These are phyloP conservation scores for Drosophila pegasa DNA, from an alignment of 2,888 invertebrate genomes.

Conservation along the genomic window DNA sequence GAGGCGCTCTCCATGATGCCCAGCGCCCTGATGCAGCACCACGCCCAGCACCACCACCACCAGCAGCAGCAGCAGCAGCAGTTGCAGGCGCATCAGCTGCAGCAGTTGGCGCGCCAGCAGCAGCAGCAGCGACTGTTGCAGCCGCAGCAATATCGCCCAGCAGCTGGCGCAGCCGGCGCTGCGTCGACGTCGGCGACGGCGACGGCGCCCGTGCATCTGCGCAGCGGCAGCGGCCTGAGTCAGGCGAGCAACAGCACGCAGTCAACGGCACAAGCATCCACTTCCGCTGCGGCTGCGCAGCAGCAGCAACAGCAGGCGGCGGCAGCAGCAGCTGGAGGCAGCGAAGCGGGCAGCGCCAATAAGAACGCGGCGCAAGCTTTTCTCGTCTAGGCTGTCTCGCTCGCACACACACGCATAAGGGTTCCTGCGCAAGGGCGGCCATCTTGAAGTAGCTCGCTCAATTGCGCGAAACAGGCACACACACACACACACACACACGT, in stretches of 20 bases:
- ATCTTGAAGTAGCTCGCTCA: slow-evolving; percentile 69
- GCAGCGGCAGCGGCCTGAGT: slow-evolving; percentile 83
- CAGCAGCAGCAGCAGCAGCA: slow-evolving; percentile 65
- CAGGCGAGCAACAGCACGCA: slow-evolving; percentile 84
- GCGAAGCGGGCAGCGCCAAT: slow-evolving; percentile 60
- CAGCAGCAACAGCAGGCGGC: slow-evolving; percentile 76
- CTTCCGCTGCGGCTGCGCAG: slow-evolving; percentile 75
- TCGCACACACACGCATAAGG: slow-evolving; percentile 31
- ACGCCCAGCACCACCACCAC: slow-evolving; percentile 41
- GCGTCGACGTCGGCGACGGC: slow-evolving; percentile 50
- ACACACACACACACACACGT: slow-evolving; percentile 18
- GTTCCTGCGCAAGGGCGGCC: slow-evolving; percentile 73
- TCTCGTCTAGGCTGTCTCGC: slow-evolving; percentile 77
- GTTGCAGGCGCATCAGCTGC: slow-evolving; percentile 65
- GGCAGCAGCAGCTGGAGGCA: slow-evolving; percentile 67
- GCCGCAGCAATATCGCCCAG: slow-evolving; percentile 75
- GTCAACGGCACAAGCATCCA: slow-evolving; percentile 80
- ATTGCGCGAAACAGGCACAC: slow-evolving; percentile 49
- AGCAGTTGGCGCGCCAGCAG: slow-evolving; percentile 59
- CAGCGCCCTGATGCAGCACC: slow-evolving; percentile 75
- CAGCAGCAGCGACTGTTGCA: slow-evolving; percentile 75
- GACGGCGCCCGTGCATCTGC: slow-evolving; percentile 82
- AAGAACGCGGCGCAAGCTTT: slow-evolving; percentile 83
- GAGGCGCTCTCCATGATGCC: slow-evolving; percentile 86
- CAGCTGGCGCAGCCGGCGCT: slow-evolving; percentile 27